Percentiles rank a stretch among this genome's conserved stretches.
These are phyloP conservation scores for Argynnis bischoffii DNA, from an alignment of 2,888 invertebrate species.

Conservation along the genomic window DNA sequence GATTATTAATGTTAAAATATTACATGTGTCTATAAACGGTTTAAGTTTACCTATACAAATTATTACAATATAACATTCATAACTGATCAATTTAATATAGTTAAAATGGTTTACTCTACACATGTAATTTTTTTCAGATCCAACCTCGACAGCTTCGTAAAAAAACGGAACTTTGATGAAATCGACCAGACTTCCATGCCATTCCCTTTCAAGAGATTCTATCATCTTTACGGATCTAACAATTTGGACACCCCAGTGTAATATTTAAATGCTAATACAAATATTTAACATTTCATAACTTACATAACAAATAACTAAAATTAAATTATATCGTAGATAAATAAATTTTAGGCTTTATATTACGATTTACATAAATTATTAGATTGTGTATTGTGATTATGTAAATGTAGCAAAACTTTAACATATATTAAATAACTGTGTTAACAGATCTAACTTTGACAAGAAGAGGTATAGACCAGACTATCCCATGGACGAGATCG, in stretches of 20 bases:
- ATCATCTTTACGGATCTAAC: conserved; percentile 80
- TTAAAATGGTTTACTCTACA: no score
- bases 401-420: no score
- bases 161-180: conserved; percentile 84
- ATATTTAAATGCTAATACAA: conserved; percentile 37
- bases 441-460: conserved; percentile 43
- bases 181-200: conserved; percentile 82
- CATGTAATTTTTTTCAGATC: conserved; percentile 44
- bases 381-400: no score
- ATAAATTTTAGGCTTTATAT: not conserved
- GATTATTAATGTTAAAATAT: no score
- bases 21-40: no score
- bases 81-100: no score
- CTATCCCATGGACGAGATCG: conserved; percentile 76
- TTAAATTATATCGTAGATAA: not conserved
- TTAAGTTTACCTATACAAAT: no score
- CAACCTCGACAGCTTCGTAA: conserved; percentile 77
- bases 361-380: no score
- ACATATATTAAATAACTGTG: not conserved
- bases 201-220: conserved; percentile 80
- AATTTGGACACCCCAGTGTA: conserved; percentile 63
- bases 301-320: no score
- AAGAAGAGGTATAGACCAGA: conserved; percentile 68
- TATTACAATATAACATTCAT: no score
- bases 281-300: no score